These are phyloP conservation scores for Chiroxiphia lanceolata DNA, from an alignment of 2,797 vertebrate genomes.

Conservation along the genomic window DNA sequence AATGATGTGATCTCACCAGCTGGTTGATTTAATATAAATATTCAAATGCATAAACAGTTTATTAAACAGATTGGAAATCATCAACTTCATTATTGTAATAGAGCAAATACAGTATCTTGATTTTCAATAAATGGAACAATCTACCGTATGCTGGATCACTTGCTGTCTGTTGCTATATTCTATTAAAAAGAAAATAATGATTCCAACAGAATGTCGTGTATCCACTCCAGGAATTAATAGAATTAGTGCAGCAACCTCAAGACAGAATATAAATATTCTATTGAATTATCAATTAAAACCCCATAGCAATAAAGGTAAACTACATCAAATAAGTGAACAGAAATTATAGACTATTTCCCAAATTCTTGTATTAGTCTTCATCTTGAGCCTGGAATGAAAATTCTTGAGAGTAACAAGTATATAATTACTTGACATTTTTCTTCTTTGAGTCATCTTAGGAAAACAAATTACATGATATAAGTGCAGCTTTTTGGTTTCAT, in stretches of 20 bases:
- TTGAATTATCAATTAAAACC: constrained; percentile 71
- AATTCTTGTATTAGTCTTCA: constrained; percentile 69
- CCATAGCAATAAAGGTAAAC: constrained; percentile 69
- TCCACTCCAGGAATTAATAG: constrained; percentile 62
- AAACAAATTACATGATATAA: constrained; percentile 68
- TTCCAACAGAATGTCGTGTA: constrained; percentile 34
- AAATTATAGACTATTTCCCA: constrained; percentile 69
- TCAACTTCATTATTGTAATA: constrained; percentile 77
- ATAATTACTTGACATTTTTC: constrained; percentile 74
- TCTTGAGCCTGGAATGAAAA: constrained; percentile 68
- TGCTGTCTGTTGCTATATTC: constrained; percentile 67
- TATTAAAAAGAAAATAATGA: constrained; percentile 65
- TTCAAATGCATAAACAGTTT: constrained; percentile 74
- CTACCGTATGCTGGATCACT: constrained; percentile 62
- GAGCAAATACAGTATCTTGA: constrained; percentile 71
- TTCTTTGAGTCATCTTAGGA: constrained; percentile 57
- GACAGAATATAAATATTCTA: constrained; percentile 55
- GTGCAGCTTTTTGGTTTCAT: constrained; percentile 54
- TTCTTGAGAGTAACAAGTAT: constrained; percentile 69
- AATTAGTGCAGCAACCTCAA: constrained; percentile 62
- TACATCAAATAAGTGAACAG: constrained; percentile 57
- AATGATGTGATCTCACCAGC: constrained; percentile 69
- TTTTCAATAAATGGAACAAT: constrained; percentile 73
- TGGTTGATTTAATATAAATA: constrained; percentile 80
- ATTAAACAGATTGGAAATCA: constrained; percentile 80